Evolutionary conservation across 2,888 invertebrate genomes (phyloP).

Genomic region (Tineola bisselliella): DNA sequence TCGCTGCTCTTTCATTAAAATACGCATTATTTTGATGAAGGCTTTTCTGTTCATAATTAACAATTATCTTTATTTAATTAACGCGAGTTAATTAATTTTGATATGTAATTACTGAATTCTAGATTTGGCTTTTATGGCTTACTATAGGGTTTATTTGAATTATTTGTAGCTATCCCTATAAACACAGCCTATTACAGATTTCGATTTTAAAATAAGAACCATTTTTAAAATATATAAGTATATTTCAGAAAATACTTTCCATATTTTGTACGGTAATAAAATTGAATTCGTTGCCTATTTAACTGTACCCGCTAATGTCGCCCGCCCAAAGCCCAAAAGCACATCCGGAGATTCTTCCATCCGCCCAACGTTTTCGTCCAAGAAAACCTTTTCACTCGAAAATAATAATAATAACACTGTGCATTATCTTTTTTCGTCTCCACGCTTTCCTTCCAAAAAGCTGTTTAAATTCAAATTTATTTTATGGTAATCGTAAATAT

Average conservation of each 20-base stretch:
- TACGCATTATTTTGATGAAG: not conserved
- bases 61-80: too few relatives aligned
- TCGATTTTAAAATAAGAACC: too few relatives aligned
- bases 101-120: too few relatives aligned
- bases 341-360: not conserved
- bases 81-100: too few relatives aligned
- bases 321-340: constrained; percentile 23
- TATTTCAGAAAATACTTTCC: not conserved
- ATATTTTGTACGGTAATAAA: not conserved
- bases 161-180: too few relatives aligned
- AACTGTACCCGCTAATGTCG: constrained; percentile 33
- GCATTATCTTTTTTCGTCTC: constrained; percentile 50
- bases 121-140: too few relatives aligned
- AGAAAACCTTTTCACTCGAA: constrained; percentile 15
- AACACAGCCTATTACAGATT: too few relatives aligned
- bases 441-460: not conserved
- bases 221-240: not conserved
- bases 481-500: constrained; percentile 9
- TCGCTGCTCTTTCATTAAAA: not conserved
- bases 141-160: too few relatives aligned
- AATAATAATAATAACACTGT: constrained; percentile 64
- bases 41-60: too few relatives aligned
- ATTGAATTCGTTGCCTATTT: not conserved
- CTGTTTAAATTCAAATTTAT: constrained; percentile 11
- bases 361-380: not conserved